Percentiles rank a stretch among this genome's conserved stretches.
These are phyloP conservation scores for Narcine bancroftii DNA, from an alignment of 2,113 vertebrate genomes.

Conservation along the genomic window DNA sequence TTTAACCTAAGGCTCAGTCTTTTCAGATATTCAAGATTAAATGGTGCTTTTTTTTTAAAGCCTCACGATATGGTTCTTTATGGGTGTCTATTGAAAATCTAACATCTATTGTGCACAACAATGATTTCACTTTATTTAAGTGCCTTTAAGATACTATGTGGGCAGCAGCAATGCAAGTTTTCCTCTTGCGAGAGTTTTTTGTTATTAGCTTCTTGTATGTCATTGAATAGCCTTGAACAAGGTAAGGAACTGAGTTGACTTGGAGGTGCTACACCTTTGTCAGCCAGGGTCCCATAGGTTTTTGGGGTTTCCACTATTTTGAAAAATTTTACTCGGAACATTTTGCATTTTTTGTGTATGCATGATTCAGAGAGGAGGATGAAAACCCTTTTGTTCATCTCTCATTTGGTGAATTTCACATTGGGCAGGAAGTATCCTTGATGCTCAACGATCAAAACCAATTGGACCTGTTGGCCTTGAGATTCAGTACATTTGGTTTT, in stretches of 20 bases:
- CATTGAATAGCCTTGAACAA: neutral
- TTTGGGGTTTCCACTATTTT: neutral
- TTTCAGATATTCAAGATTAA: neutral
- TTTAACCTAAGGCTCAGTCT: neutral
- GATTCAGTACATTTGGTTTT: neutral
- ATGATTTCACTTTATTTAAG: neutral
- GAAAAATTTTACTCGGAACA: neutral
- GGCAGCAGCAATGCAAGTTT: neutral
- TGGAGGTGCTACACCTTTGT: neutral
- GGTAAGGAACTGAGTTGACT: neutral
- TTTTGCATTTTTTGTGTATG: neutral
- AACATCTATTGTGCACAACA: neutral
- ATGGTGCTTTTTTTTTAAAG: neutral
- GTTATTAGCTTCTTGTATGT: neutral
- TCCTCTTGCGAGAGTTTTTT: neutral
- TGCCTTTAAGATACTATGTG: neutral
- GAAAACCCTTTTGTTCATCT: neutral
- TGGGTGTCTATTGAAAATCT: neutral
- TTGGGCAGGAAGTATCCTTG: too few species aligned
- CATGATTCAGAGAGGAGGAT: neutral
- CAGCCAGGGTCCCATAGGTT: neutral
- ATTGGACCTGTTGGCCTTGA: neutral
- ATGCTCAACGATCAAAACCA: too few species aligned
- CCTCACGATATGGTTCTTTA: neutral
- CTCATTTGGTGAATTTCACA: too few species aligned